Evolutionary conservation across 2,113 vertebrate genomes (phyloP).

Genomic region (Lophotis ruficrista): DNA sequence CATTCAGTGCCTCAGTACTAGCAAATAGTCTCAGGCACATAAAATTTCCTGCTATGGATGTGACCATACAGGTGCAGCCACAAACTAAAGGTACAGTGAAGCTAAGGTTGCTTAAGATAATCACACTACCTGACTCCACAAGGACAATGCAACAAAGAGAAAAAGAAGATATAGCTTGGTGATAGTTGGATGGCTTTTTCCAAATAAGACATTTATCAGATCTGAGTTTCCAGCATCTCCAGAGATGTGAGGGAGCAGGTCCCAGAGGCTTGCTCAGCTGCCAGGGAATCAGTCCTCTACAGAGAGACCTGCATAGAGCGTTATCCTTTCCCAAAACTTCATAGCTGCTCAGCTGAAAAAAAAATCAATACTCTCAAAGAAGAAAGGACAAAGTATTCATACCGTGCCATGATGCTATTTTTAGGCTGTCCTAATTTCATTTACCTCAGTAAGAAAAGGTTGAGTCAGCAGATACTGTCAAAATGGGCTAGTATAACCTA

Average conservation of each 20-base stretch:
- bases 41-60: not conserved
- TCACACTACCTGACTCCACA: not conserved
- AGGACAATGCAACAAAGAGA: not conserved
- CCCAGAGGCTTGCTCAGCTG: accelerated
- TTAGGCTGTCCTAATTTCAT: not conserved
- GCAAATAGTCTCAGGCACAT: not conserved
- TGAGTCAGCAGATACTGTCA: not conserved
- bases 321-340: not conserved
- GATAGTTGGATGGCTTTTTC: not conserved
- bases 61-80: not conserved
- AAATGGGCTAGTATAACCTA: not conserved
- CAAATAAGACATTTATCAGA: not conserved
- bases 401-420: not conserved
- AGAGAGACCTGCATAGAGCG: not conserved
- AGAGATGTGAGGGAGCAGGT: not conserved
- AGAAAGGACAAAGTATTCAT: not conserved
- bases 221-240: not conserved
- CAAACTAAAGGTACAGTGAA: not conserved
- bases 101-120: not conserved
- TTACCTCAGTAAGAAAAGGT: not conserved
- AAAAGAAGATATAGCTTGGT: not conserved
- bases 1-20: not conserved
- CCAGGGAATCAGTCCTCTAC: not conserved
- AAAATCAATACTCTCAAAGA: not conserved
- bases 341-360: not conserved